Conservation (phyloP, 2,113 vertebrate species). For the Hippocampus abdominalis region DNA sequence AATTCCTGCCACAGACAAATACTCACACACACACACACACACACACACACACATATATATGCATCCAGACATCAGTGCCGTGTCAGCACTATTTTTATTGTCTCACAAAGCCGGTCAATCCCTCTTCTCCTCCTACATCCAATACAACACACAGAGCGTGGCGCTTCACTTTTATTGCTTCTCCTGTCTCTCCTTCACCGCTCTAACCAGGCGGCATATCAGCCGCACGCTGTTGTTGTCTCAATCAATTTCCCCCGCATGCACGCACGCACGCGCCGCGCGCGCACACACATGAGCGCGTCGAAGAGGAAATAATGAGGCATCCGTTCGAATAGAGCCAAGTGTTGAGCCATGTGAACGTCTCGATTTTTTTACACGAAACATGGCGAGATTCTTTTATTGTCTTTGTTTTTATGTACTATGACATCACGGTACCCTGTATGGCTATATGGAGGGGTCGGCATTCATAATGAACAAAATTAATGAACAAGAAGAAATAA, state of each 20-base stretch:
- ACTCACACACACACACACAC: conserved; percentile 15
- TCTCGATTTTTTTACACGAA: not conserved
- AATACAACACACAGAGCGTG: not conserved
- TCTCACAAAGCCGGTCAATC: conserved; percentile 52
- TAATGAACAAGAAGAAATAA: not conserved
- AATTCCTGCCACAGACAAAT: conserved; percentile 40
- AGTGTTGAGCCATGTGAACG: conserved; percentile 5
- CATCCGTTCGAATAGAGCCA: conserved; percentile 6
- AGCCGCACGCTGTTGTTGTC: conserved; percentile 18
- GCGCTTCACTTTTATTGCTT: not conserved
- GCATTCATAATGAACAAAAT: not conserved
- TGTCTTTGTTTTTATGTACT: not conserved
- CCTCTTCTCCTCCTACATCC: conserved; percentile 26
- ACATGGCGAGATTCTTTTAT: not conserved
- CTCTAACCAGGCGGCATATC: conserved; percentile 35
- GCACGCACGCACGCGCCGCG: not conserved
- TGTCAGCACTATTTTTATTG: conserved; percentile 70
- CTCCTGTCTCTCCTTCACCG: conserved; percentile 18
- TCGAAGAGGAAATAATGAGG: conserved; percentile 30
- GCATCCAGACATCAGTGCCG: conserved; percentile 13
- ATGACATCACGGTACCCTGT: not conserved
- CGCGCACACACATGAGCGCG: conserved; percentile 7
- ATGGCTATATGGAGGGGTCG: too few species aligned
- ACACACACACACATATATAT: conserved; percentile 36
- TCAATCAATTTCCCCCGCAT: conserved; percentile 20